These are phyloP conservation scores for Hypena proboscidalis DNA, from an alignment of 2,888 invertebrate genomes.

Conservation along the genomic window DNA sequence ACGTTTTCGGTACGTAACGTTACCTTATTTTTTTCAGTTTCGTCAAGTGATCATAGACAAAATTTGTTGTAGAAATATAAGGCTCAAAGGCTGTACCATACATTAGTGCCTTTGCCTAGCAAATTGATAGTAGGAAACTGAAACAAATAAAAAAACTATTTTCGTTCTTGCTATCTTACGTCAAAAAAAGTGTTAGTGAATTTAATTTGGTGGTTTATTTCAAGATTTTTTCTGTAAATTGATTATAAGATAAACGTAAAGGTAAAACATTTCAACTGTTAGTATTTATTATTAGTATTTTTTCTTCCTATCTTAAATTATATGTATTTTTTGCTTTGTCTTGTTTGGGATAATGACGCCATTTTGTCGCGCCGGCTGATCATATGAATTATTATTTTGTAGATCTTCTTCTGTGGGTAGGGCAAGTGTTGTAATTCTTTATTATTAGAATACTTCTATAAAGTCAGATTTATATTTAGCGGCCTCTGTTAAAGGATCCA, in stretches of 20 bases:
- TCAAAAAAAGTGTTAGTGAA: conserved; percentile 76
- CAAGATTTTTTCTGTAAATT: conserved; percentile 61
- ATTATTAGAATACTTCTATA: conserved; percentile 39
- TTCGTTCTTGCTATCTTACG: conserved; percentile 64
- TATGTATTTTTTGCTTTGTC: conserved; percentile 56
- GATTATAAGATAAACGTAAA: conserved; percentile 61
- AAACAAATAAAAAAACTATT: conserved; percentile 53
- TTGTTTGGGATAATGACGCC: conserved; percentile 82
- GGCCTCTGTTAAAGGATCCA: conserved; percentile 10
- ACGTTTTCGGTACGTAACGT: no score
- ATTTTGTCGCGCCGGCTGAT: conserved; percentile 86
- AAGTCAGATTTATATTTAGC: conserved; percentile 35
- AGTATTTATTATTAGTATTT: conserved; percentile 8
- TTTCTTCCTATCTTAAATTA: conserved; percentile 13
- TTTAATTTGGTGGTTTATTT: conserved; percentile 69
- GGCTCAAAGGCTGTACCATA: conserved; percentile 24
- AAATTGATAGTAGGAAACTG: conserved; percentile 29
- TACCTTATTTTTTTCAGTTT: no score
- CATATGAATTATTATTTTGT: conserved; percentile 71
- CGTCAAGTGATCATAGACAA: no score
- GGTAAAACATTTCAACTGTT: conserved; percentile 39
- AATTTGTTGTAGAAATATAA: conserved; percentile 3
- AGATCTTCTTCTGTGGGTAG: conserved; percentile 56
- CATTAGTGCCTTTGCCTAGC: conserved; percentile 38
- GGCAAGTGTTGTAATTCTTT: conserved; percentile 49